Conservation (phyloP, 2,113 vertebrate species). For the Eurypyga helias region DNA sequence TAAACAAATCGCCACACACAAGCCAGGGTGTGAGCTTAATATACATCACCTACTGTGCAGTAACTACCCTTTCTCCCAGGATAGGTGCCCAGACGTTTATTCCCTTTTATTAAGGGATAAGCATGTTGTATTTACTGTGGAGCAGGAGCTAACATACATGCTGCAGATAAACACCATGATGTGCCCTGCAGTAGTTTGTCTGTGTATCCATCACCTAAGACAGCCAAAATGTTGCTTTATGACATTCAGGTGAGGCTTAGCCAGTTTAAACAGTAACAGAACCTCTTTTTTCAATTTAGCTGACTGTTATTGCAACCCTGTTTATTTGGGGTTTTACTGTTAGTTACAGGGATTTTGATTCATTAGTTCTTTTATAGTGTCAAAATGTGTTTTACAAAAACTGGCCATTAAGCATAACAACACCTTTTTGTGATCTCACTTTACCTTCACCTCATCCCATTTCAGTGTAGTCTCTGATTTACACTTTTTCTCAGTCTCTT, state of each 20-base stretch:
- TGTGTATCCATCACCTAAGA: neutral
- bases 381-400: neutral
- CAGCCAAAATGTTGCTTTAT: neutral
- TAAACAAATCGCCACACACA: neutral
- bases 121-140: neutral
- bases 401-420: neutral
- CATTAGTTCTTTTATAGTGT: neutral
- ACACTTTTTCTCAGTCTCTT: neutral
- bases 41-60: neutral
- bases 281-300: neutral
- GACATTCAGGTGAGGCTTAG: neutral
- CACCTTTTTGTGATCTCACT: neutral
- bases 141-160: neutral
- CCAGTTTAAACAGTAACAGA: neutral
- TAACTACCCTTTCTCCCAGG: neutral
- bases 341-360: neutral
- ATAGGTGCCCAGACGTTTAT: neutral
- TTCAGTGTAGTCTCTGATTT: neutral
- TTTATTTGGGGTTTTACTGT: neutral
- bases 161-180: neutral
- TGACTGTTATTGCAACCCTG: neutral
- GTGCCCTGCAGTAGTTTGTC: neutral
- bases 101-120: neutral
- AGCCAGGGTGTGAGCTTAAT: neutral
- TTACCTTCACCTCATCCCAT: neutral